phyloP scores from a whole-genome alignment of 2,888 invertebrate species.

The Heliconius erato region DNA sequence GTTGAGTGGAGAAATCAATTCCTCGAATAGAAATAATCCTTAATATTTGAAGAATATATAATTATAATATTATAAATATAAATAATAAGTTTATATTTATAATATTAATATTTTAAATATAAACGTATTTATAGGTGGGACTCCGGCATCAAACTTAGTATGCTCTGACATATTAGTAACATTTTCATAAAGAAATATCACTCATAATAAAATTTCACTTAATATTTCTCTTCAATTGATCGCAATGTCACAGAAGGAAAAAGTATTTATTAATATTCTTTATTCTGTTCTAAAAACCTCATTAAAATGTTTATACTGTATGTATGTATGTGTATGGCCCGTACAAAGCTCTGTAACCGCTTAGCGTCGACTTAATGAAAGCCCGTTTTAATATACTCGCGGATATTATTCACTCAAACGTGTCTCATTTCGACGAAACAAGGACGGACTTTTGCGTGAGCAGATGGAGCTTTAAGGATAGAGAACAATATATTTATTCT shows the following conservation, averaged over 20 bases:
- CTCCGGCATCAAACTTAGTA: too few species aligned
- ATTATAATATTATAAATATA: too few species aligned
- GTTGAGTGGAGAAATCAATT: too few species aligned
- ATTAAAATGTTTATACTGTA: not conserved
- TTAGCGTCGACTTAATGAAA: constrained; percentile 41
- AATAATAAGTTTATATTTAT: too few species aligned
- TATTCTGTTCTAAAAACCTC: not conserved
- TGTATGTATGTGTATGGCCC: not conserved
- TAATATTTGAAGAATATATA: too few species aligned
- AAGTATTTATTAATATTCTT: not conserved
- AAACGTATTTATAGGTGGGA: too few species aligned
- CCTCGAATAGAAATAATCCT: too few species aligned
- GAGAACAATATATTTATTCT: not conserved
- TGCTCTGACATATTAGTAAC: too few species aligned
- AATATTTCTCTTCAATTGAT: not conserved
- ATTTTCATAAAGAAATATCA: too few species aligned
- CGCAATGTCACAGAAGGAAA: not conserved
- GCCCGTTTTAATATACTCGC: constrained; percentile 42
- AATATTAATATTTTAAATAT: too few species aligned
- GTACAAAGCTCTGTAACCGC: constrained; percentile 38
- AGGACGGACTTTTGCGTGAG: constrained; percentile 5
- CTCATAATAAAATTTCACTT: not conserved
- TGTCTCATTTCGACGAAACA: constrained; percentile 16
- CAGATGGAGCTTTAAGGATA: not conserved
- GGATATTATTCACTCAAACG: constrained; percentile 27